Evolutionary conservation across 1,140 invertebrate species (phyloP).

Genomic region (Drosophila nigromelanica): DNA sequence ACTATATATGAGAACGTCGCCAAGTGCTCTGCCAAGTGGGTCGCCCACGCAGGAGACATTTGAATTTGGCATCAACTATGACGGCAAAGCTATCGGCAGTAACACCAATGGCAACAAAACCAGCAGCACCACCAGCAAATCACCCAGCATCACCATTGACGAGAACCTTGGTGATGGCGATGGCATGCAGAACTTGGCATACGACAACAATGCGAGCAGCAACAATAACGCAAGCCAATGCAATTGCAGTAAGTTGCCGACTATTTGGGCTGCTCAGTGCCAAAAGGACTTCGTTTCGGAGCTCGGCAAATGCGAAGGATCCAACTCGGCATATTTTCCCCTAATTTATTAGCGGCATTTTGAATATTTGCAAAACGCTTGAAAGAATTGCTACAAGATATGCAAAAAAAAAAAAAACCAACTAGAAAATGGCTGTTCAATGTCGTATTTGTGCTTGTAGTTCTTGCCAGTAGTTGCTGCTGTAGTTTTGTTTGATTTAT

Average conservation of each 20-base stretch:
- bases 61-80: slow-evolving; percentile 58
- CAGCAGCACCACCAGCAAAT: slow-evolving; percentile 16
- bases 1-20: slow-evolving; percentile 55
- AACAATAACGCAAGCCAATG: slow-evolving; percentile 38
- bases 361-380: slow-evolving; percentile 77
- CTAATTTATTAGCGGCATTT: slow-evolving; percentile 73
- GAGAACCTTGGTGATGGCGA: slow-evolving; percentile 54
- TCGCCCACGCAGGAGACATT: slow-evolving; percentile 60
- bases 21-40: slow-evolving; percentile 48
- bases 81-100: slow-evolving; percentile 19
- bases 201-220: slow-evolving; percentile 39
- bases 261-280: slow-evolving; percentile 16
- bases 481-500: slow-evolving; percentile 69
- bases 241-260: slow-evolving; percentile 69
- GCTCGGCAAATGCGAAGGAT: neutral
- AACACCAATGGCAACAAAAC: slow-evolving; percentile 19
- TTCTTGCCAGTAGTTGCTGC: slow-evolving; percentile 6
- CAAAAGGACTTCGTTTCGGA: slow-evolving; percentile 21
- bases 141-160: slow-evolving; percentile 29
- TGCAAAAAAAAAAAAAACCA: neutral
- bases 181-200: slow-evolving; percentile 62
- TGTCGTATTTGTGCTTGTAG: slow-evolving; percentile 1
- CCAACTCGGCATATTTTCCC: slow-evolving; percentile 46
- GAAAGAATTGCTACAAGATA: slow-evolving; percentile 23
- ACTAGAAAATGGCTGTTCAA: slow-evolving; percentile 37